phyloP scores from a whole-genome alignment of 2,888 invertebrate species.

The Pantelozetes paolii region DNA sequence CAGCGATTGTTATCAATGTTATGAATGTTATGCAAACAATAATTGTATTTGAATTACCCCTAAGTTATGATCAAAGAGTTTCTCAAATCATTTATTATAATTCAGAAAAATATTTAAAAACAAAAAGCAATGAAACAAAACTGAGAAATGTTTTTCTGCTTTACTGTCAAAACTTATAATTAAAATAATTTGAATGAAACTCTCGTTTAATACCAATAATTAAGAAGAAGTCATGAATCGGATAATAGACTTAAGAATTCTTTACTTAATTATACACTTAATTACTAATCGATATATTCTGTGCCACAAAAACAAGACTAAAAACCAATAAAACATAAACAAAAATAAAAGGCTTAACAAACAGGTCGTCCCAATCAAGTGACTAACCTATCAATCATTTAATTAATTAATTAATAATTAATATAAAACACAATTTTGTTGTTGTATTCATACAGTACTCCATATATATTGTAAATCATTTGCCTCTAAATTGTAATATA shows the following conservation, averaged over 20 bases:
- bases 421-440: not conserved
- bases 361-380: slow-evolving; percentile 1
- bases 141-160: too few species aligned
- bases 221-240: not conserved
- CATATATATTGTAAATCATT: not conserved
- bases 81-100: not conserved
- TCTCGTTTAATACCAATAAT: not conserved
- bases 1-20: too few species aligned
- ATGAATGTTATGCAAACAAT: too few species aligned
- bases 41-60: too few species aligned
- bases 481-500: not conserved
- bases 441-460: not conserved
- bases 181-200: not conserved
- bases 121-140: too few species aligned
- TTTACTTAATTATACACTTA: slow-evolving; percentile 13
- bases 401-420: slow-evolving; percentile 16
- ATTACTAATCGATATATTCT: slow-evolving; percentile 30
- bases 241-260: not conserved
- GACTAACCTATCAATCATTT: slow-evolving; percentile 15
- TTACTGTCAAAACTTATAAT: too few species aligned
- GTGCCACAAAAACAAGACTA: slow-evolving; percentile 23
- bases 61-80: not conserved
- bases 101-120: not conserved
- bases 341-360: not conserved
- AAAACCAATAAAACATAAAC: not conserved